Conservation (phyloP, 2,888 invertebrate species). For the Lepidochrysops patricia region DNA sequence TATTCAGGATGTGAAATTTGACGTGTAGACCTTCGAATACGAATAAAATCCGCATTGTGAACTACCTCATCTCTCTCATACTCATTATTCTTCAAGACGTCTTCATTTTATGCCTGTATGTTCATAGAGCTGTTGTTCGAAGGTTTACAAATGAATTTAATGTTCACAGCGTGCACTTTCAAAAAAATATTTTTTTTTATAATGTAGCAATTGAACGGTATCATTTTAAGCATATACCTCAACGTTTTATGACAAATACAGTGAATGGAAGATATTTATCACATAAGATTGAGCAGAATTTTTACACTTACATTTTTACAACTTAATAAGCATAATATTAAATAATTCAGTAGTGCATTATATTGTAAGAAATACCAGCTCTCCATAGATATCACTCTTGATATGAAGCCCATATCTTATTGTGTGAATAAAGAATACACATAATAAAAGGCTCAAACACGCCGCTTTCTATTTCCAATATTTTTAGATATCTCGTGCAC, state of each 20-base stretch:
- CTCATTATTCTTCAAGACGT: slow-evolving; percentile 54
- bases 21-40: slow-evolving; percentile 59
- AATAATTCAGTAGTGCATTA: slow-evolving; percentile 2
- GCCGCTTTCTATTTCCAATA: slow-evolving; percentile 40
- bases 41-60: slow-evolving; percentile 42
- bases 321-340: too few species aligned
- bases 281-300: too few species aligned
- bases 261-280: too few species aligned
- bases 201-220: too few species aligned
- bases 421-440: slow-evolving; percentile 56
- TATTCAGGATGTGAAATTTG: slow-evolving; percentile 63
- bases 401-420: slow-evolving; percentile 40
- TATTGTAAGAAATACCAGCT: slow-evolving; percentile 26
- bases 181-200: too few species aligned
- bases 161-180: too few species aligned
- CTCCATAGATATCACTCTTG: slow-evolving; percentile 27
- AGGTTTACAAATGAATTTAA: too few species aligned
- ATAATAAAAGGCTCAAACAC: slow-evolving; percentile 45
- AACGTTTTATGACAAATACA: too few species aligned
- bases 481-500: slow-evolving; percentile 35
- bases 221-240: too few species aligned
- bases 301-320: too few species aligned
- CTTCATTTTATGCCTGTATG: slow-evolving; percentile 36
- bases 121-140: slow-evolving; percentile 29
- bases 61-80: slow-evolving; percentile 48